Percentiles rank a stretch among this genome's conserved stretches.
Evolutionary conservation across 2,113 vertebrate species (phyloP).

Genomic region (Anarrhichthys ocellatus): DNA sequence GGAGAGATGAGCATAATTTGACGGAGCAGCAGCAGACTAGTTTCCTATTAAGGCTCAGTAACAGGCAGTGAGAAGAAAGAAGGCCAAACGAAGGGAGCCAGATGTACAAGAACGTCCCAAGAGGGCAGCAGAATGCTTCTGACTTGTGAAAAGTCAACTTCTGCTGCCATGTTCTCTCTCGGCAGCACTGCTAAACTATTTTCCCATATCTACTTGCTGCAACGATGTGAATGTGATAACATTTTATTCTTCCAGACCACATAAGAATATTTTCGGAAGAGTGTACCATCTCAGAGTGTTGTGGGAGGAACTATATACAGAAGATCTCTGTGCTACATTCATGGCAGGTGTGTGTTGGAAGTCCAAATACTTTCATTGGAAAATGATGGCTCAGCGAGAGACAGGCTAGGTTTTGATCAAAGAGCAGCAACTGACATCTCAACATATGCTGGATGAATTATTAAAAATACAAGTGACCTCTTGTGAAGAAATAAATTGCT

Average conservation of each 20-base stretch:
- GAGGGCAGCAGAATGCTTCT: constrained; percentile 61
- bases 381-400: constrained; percentile 77
- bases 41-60: constrained; percentile 51
- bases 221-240: constrained; percentile 22
- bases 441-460: constrained; percentile 86
- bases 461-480: constrained; percentile 86
- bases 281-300: constrained; percentile 10
- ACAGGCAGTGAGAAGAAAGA: constrained; percentile 51
- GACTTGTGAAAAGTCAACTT: constrained; percentile 51
- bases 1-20: constrained; percentile 32
- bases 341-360: constrained; percentile 59
- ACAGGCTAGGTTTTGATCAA: constrained; percentile 81
- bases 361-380: constrained; percentile 68
- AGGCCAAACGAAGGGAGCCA: constrained; percentile 44
- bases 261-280: constrained; percentile 12
- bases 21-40: constrained; percentile 46
- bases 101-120: constrained; percentile 56
- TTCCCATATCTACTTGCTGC: background rate
- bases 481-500: constrained; percentile 82
- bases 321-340: constrained; percentile 24
- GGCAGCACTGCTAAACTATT: constrained; percentile 2
- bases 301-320: background rate
- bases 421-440: constrained; percentile 78
- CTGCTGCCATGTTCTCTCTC: constrained; percentile 50
- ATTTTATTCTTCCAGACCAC: constrained; percentile 21